Conservation (phyloP, 2,113 vertebrate genomes). For the Cyphomyrus discorhynchus region DNA sequence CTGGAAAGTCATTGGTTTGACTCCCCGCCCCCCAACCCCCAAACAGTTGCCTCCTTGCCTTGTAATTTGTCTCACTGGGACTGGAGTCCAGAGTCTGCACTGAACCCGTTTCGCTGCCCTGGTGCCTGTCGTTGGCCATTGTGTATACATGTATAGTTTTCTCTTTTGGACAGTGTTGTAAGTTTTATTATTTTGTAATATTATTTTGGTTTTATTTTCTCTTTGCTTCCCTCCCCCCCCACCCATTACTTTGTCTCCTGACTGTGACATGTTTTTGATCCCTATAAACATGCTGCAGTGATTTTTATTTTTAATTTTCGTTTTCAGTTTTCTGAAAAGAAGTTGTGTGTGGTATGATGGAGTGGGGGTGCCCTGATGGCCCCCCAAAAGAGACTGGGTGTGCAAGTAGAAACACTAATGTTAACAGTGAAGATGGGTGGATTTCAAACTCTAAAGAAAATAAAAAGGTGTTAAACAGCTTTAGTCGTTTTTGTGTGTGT, state of each 20-base stretch:
- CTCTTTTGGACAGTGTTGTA: slow-evolving; percentile 54
- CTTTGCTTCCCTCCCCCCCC: slow-evolving; percentile 41
- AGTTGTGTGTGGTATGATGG: slow-evolving; percentile 39
- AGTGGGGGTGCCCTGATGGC: slow-evolving; percentile 19
- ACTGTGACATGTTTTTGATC: slow-evolving; percentile 57
- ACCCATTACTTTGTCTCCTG: slow-evolving; percentile 49
- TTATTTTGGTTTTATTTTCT: slow-evolving; percentile 42
- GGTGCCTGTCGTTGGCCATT: slow-evolving; percentile 43
- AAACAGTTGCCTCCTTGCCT: slow-evolving; percentile 38
- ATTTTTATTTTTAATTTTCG: slow-evolving; percentile 48
- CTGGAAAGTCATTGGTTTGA: background rate
- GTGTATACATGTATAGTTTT: slow-evolving; percentile 68
- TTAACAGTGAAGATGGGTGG: slow-evolving; percentile 53
- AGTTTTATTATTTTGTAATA: slow-evolving; percentile 51
- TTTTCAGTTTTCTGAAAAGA: slow-evolving; percentile 41
- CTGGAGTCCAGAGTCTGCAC: slow-evolving; percentile 40
- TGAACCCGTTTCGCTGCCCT: slow-evolving; percentile 55
- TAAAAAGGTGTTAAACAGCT: slow-evolving; percentile 51
- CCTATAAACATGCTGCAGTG: slow-evolving; percentile 53
- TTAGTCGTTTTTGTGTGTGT: slow-evolving; percentile 1
- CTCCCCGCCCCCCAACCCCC: background rate
- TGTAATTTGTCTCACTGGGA: slow-evolving; percentile 28
- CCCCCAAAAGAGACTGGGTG: slow-evolving; percentile 52
- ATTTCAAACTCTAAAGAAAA: slow-evolving; percentile 49
- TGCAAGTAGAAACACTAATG: slow-evolving; percentile 62